Conservation (phyloP, 2,113 vertebrate species). For the Cochlearius cochlearius region DNA sequence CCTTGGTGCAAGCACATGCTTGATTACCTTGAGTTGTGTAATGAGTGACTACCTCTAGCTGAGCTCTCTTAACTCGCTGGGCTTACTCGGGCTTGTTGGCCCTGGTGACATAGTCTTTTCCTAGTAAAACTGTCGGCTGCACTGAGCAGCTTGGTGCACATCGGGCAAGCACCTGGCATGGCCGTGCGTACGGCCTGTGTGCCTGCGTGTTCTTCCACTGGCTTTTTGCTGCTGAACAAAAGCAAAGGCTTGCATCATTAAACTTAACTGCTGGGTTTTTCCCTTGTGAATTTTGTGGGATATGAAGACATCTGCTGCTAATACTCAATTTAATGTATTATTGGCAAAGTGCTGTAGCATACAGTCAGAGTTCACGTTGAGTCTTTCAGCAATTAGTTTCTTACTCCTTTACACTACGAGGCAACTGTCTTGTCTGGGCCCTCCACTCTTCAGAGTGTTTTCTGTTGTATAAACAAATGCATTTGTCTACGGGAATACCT, state of each 20-base stretch:
- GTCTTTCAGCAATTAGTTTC: not conserved
- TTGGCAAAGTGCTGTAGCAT: not conserved
- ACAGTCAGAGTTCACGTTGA: not conserved
- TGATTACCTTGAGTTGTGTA: not conserved
- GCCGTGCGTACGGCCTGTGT: fast-evolving
- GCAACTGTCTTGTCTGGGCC: not conserved
- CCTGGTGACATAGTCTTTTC: not conserved
- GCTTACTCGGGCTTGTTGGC: not conserved
- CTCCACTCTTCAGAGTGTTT: fast-evolving
- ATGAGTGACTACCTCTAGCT: not conserved
- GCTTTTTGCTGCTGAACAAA: not conserved
- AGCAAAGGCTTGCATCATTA: not conserved
- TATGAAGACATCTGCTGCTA: not conserved
- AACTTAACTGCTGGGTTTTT: not conserved
- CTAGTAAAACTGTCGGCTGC: not conserved
- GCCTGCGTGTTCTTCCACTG: not conserved
- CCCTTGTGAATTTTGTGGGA: not conserved
- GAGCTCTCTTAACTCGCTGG: not conserved
- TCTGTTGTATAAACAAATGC: not conserved
- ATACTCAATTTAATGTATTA: not conserved
- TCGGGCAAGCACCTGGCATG: not conserved
- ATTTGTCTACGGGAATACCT: not conserved
- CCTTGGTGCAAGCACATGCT: not conserved
- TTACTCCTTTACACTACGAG: not conserved
- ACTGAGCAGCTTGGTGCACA: not conserved